Conservation (phyloP, 2,888 invertebrate genomes). For the Linyphia triangularis region DNA sequence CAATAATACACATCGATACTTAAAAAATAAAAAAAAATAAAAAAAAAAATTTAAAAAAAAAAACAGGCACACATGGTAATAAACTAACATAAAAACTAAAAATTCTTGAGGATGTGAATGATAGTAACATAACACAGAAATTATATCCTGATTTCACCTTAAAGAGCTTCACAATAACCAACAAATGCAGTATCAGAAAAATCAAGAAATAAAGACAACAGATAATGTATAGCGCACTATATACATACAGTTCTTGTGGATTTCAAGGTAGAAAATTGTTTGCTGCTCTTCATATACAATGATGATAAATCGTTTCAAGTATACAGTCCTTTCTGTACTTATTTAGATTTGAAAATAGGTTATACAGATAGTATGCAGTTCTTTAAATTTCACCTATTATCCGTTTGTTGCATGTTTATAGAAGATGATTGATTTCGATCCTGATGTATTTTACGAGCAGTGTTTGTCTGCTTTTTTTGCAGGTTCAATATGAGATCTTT, state of each 20-base stretch:
- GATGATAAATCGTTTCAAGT: background rate
- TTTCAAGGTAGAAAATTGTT: background rate
- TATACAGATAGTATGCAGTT: background rate
- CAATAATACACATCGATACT: background rate
- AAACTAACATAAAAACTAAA: background rate
- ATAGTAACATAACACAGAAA: background rate
- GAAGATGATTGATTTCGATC: background rate
- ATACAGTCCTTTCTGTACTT: conserved; percentile 12
- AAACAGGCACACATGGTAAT: conserved; percentile 3
- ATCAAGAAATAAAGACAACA: background rate
- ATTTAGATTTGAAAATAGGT: conserved; percentile 19
- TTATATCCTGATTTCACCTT: background rate
- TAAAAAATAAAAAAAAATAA: too few relatives aligned
- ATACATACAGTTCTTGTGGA: background rate
- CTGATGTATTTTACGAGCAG: background rate
- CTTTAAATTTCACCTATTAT: conserved; percentile 36
- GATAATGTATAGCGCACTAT: background rate
- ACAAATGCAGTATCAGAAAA: background rate
- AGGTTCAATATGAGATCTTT: conserved; percentile 87
- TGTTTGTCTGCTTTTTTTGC: conserved; percentile 83
- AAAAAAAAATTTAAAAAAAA: background rate
- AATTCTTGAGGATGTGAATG: background rate
- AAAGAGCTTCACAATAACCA: background rate
- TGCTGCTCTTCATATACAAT: background rate
- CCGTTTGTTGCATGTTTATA: background rate